Evolutionary conservation across 2,113 vertebrate genomes (phyloP).

Genomic region (Platycercus adscitus): DNA sequence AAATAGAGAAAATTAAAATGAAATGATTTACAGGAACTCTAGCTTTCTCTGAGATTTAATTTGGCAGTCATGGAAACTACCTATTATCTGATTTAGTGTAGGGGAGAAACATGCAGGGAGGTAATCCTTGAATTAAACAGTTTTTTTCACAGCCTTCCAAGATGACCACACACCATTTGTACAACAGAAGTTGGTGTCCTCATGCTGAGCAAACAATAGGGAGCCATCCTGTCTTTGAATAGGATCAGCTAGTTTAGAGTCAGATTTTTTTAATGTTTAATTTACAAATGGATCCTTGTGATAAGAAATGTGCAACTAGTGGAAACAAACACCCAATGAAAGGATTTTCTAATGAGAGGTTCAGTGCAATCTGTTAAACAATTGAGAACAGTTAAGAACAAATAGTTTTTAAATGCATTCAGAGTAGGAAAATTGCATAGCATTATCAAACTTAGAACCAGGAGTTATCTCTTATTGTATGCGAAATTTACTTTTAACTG

Average conservation of each 20-base stretch:
- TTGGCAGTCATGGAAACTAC: constrained; percentile 97
- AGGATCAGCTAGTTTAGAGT: constrained; percentile 88
- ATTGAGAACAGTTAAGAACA: constrained; percentile 84
- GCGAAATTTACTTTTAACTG: constrained; percentile 56
- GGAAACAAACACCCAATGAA: constrained; percentile 87
- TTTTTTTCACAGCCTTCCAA: constrained; percentile 87
- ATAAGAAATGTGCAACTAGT: constrained; percentile 93
- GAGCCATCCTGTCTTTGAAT: constrained; percentile 98
- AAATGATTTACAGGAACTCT: constrained; percentile 60
- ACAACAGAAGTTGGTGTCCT: constrained; percentile 93
- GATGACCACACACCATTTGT: constrained; percentile 96
- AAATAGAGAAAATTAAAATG: constrained; percentile 50
- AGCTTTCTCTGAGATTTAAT: constrained; percentile 76
- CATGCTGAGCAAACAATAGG: constrained; percentile 99
- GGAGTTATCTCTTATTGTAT: constrained; percentile 63
- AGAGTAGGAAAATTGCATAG: constrained; percentile 65
- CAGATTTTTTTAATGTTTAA: constrained; percentile 93
- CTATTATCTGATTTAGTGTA: constrained; percentile 96
- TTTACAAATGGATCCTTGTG: constrained; percentile 98
- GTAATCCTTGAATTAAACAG: constrained; percentile 99
- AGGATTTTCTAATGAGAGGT: constrained; percentile 90
- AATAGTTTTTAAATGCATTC: constrained; percentile 76
- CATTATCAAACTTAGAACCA: constrained; percentile 63
- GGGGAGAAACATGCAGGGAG: constrained; percentile 94
- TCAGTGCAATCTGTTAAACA: constrained; percentile 93